Base-by-base conservation (phyloP, 2,888 invertebrate species). In the Molanna angustata region DNA sequence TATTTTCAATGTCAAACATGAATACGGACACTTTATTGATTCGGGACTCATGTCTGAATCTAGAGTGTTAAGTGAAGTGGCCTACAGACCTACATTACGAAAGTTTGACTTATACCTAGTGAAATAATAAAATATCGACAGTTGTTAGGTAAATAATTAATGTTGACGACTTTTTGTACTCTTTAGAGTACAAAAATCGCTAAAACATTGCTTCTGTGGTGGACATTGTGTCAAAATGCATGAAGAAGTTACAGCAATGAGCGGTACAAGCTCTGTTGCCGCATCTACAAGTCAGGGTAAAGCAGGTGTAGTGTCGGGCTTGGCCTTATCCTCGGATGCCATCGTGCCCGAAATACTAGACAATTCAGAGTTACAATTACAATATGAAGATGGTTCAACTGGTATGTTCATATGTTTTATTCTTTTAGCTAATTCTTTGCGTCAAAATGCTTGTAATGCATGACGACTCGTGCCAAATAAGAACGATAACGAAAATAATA, bases 51-150 rank as follows among this genome's bases (percentile, higher is more conserved):
- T 80, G 82, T 83, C 82, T 80, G 80, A 82, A 82, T 84, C 84
- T 82, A 83, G 82, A 84, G 85, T 85, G 74, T 84, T 85, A 86
- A 85, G 85, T 84, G 84, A 84, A 86, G 86, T 88, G 88, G 85
- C 88, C 88, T 86, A 88, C 82, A 87, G 86, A 88, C 88, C 88
- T 87, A 88, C 85, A 86, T 88, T 86, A 72, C 70, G 71, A 62
- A 56, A 58, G 56, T 68, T 68, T 66, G 66, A 66, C 65, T 67
- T 64, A 66, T 64, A 63, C 66, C 63, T 66, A 64, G 65, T 79
- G 76, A 66, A 54, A 54, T 45, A 50, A 54, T 32, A 47, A 77
- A 79, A 78, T 80, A 80, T 78, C 79, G 80, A 80, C 80, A 69
- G 80, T 76, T 79, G 73, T 72, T 74, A 71, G 68, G 70, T 67